Base-by-base conservation (phyloP, 2,113 vertebrate genomes). In the Pseudorasbora parva region DNA sequence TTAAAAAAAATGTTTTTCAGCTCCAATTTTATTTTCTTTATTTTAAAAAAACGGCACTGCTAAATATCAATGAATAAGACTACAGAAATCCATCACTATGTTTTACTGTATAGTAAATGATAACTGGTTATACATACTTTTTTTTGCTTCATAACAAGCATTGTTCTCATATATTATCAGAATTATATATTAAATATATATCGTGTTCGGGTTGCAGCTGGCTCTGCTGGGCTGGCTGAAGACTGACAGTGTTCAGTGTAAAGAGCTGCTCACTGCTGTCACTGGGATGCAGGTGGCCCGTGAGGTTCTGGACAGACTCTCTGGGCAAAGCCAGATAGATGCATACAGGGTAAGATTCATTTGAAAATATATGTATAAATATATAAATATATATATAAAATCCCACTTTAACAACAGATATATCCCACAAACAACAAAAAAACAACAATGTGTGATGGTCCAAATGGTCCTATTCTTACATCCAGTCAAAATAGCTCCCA, bases 181-280 rank as follows among this genome's bases (percentile, higher is more conserved):
- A 37, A 37, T 37, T 37, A 37, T 37, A 37, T 37, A 37, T 6
- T 37, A 37, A 37, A 37, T 37, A 6, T 37, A 37, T 37, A 30
- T 1, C 19, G 27, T 64, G 15, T 37, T 2, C 69, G 1, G 71
- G 7, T 25, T 77, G 4, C 77, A 95, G 94, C 4, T 94, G 79
- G 92, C 92, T 33, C 74, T 94, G 82, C 87, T 93, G 76, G 90
- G 78, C 43, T 94, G 91, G 93, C 84, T 94, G 74, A 60, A 51
- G 51, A 91, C 91, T 5, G 90, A 94, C 79, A 86, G 81, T 2
- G 92, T 89, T 0, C 81, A 83, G 51, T 91, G 94, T 83, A 89
- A 91, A n/a, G 59, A 43, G 19, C 11, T 89, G 5, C 17, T 94
- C 82, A 81, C 81, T 0, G 84, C 88, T 0, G 77, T 95, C 73